A percentile compares a stretch with the other conserved stretches of the same genome.
Conservation (phyloP, 92 coral and sea anemone genomes). For the Paragorgia papillata region DNA sequence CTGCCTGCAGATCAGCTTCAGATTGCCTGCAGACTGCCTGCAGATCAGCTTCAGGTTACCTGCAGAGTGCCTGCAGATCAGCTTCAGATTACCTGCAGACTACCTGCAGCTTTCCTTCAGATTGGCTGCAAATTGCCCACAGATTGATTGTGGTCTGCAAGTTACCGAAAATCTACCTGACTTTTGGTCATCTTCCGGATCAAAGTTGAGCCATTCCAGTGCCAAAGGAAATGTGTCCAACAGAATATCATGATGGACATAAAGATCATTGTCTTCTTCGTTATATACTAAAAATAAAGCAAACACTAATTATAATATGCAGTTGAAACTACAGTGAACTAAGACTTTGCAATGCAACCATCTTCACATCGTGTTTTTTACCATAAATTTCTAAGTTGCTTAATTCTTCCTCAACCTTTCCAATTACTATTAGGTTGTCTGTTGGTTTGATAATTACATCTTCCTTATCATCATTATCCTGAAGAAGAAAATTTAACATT, state of each 20-base stretch:
- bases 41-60: no score
- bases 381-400: constrained; percentile 89
- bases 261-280: constrained; percentile 89
- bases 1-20: no score
- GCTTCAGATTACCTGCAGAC: no score
- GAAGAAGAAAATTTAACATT: neutral
- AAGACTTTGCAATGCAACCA: neutral
- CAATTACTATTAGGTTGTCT: constrained; percentile 82
- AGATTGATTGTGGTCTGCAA: no score
- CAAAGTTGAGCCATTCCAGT: constrained; percentile 93
- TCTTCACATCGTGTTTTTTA: neutral
- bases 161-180: no score
- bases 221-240: constrained; percentile 93
- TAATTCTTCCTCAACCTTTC: constrained; percentile 93
- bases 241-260: constrained; percentile 91
- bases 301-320: neutral
- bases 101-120: no score
- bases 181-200: constrained; percentile 68
- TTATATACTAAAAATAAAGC: constrained; percentile 71
- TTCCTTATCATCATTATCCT: constrained; percentile 69
- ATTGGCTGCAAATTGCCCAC: no score
- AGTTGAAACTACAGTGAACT: neutral
- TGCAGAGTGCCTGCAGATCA: no score
- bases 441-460: constrained; percentile 76
- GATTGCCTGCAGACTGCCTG: no score